Conservation (phyloP, 2,113 vertebrate genomes). For the Nanger granti region DNA sequence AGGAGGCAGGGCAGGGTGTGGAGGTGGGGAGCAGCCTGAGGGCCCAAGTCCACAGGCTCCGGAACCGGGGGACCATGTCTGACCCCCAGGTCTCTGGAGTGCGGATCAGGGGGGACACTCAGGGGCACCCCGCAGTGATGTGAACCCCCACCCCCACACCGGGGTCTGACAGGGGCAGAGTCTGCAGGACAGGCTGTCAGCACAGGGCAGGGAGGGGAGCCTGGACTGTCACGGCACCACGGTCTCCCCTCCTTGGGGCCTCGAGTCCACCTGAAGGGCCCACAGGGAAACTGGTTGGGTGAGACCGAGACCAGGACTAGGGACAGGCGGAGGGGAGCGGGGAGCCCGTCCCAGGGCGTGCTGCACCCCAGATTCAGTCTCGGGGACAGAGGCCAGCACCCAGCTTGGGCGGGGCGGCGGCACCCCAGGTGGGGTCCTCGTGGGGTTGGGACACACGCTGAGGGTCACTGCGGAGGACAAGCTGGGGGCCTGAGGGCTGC, state of each 20-base stretch:
- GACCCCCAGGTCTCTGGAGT: neutral
- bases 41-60: neutral
- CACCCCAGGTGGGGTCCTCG: fast-evolving
- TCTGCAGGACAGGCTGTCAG: neutral
- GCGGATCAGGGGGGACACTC: neutral
- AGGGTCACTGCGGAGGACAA: fast-evolving
- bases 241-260: neutral
- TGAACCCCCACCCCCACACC: fast-evolving
- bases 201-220: neutral
- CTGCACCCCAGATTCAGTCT: fast-evolving
- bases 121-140: fast-evolving
- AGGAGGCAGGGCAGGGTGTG: neutral
- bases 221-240: fast-evolving
- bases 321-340: fast-evolving
- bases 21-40: neutral
- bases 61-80: fast-evolving
- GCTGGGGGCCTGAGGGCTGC: neutral
- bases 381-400: neutral
- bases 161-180: fast-evolving
- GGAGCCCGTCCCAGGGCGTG: fast-evolving
- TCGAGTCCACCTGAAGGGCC: fast-evolving
- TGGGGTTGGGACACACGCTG: neutral
- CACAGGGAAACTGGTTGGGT: neutral
- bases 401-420: fast-evolving
- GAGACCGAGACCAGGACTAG: fast-evolving